Evolutionary conservation across 2,888 invertebrate genomes (phyloP).

Genomic region (Ennomos erosarius): DNA sequence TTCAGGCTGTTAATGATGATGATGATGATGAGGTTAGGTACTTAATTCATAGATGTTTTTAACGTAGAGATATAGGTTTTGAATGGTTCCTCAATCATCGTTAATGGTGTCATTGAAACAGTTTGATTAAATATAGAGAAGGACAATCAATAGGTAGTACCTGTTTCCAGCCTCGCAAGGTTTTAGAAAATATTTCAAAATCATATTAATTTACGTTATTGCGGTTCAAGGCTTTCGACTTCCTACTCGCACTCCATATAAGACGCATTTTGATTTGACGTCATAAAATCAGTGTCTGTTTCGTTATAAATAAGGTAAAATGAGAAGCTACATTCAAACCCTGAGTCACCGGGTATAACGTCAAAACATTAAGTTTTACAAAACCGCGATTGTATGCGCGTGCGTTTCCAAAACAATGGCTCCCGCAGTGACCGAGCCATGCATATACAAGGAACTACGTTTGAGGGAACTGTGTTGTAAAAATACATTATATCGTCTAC

Average conservation of each 20-base stretch:
- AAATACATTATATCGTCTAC: slow-evolving; percentile 28
- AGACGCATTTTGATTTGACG: background rate
- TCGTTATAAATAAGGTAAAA: background rate
- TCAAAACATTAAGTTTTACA: slow-evolving; percentile 22
- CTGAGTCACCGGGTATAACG: slow-evolving; percentile 24
- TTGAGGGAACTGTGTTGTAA: slow-evolving; percentile 27
- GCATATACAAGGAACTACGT: slow-evolving; percentile 28
- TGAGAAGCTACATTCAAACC: background rate
- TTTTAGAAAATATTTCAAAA: too few relatives aligned
- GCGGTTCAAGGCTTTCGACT: background rate
- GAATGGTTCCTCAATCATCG: too few relatives aligned
- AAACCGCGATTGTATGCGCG: slow-evolving; percentile 19
- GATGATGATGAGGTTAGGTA: too few relatives aligned
- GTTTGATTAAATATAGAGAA: too few relatives aligned
- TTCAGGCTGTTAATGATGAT: too few relatives aligned
- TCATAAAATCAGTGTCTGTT: slow-evolving; percentile 6
- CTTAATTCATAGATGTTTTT: too few relatives aligned
- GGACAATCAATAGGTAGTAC: too few relatives aligned
- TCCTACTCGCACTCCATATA: background rate
- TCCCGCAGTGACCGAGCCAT: slow-evolving; percentile 45
- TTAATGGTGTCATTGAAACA: too few relatives aligned
- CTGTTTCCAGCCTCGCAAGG: too few relatives aligned
- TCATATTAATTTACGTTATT: too few relatives aligned
- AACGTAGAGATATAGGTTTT: too few relatives aligned
- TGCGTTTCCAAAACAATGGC: slow-evolving; percentile 40